A percentile compares a stretch with the other conserved stretches of the same genome.
phyloP scores from a whole-genome alignment of 2,888 invertebrate genomes.

The Xestia xanthographa region DNA sequence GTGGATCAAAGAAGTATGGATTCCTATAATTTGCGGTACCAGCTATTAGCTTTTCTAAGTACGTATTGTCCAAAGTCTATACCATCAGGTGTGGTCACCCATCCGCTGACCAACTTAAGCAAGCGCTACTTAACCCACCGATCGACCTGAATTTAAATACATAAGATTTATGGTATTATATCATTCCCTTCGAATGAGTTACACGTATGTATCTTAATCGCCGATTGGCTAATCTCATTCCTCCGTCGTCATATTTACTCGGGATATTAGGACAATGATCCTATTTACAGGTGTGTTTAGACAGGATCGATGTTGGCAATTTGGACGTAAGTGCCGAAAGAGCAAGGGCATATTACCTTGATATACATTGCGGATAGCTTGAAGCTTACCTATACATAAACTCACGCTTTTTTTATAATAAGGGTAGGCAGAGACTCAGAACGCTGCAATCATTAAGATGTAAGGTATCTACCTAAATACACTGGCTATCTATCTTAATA shows the following conservation, averaged over 20 bases:
- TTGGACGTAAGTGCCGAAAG: slow-evolving; percentile 30
- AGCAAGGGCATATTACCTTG: slow-evolving; percentile 33
- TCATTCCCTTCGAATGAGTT: background rate
- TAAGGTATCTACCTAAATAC: background rate
- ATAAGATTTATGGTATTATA: too few relatives aligned
- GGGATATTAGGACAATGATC: slow-evolving; percentile 60
- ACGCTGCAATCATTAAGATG: background rate
- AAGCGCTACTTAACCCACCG: too few relatives aligned
- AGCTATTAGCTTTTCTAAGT: slow-evolving; percentile 1
- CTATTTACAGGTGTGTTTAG: slow-evolving; percentile 55
- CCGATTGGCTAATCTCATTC: slow-evolving; percentile 64
- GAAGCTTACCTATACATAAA: background rate
- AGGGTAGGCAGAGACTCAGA: too few relatives aligned
- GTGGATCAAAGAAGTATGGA: slow-evolving; percentile 23
- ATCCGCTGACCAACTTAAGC: too few relatives aligned
- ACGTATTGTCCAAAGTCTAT: too few relatives aligned
- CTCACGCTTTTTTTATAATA: background rate
- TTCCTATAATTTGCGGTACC: slow-evolving; percentile 10
- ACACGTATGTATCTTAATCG: slow-evolving; percentile 63
- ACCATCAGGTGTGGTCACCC: too few relatives aligned
- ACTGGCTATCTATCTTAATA: too few relatives aligned
- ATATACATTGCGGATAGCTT: background rate
- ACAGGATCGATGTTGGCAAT: slow-evolving; percentile 54
- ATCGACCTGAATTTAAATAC: too few relatives aligned
- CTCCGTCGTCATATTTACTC: slow-evolving; percentile 54